Evolutionary conservation across 2,113 vertebrate genomes (phyloP).

Genomic region (Bothrops jararaca): DNA sequence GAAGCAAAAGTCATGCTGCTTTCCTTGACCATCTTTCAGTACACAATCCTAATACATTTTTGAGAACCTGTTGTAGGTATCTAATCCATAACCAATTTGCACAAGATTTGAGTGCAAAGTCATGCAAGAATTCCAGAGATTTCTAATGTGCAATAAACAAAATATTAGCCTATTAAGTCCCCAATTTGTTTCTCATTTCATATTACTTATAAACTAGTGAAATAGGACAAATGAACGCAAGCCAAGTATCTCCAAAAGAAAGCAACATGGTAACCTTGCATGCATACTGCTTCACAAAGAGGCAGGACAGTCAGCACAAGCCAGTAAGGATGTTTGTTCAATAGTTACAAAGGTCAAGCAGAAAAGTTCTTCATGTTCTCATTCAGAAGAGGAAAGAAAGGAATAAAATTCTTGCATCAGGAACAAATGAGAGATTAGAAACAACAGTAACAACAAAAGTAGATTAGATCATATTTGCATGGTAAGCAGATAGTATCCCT

Average conservation of each 20-base stretch:
- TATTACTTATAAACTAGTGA: not conserved
- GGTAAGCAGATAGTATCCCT: not conserved
- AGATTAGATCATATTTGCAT: not conserved
- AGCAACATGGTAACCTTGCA: not conserved
- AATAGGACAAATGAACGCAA: not conserved
- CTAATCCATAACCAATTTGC: not conserved
- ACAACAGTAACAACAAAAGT: not conserved
- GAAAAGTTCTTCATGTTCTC: not conserved
- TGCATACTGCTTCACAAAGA: not conserved
- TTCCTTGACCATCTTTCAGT: not conserved
- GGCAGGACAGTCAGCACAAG: not conserved
- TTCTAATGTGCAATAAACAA: not conserved
- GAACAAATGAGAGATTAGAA: not conserved
- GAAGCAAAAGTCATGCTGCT: not conserved
- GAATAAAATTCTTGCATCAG: not conserved
- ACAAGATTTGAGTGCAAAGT: not conserved
- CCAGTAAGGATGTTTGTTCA: not conserved
- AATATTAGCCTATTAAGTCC: not conserved
- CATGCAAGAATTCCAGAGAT: not conserved
- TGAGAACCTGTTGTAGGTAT: not conserved
- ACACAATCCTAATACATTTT: not conserved
- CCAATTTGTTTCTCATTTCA: not conserved
- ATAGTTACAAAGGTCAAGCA: not conserved
- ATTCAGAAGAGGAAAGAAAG: not conserved
- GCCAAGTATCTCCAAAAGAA: not conserved